Base-by-base conservation (phyloP, 2,113 vertebrate species). In the Dermatemys mawii region DNA sequence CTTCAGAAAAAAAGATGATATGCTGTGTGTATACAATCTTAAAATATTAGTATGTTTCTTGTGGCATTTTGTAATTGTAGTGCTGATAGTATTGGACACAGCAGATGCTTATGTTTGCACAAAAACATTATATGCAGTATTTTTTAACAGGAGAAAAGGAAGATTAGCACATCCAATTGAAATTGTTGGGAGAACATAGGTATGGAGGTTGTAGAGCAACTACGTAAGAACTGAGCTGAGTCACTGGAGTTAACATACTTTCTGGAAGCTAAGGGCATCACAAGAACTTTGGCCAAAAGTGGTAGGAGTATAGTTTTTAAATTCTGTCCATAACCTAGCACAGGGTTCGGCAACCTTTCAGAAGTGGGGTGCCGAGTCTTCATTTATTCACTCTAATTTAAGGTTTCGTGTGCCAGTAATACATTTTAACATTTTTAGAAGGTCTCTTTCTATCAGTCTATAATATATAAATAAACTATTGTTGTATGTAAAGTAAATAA, bases 31-130 rank as follows among this genome's bases (percentile, higher is more conserved):
- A 7, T 54, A 1, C 29, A 24, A 53, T 11, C 41, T 84, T 80
- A 70, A 83, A 22, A 9, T 80, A 35, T 32, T 85, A 1, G 0
- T 53, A 75, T 0, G 0, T 0, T 0, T 10, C 4, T 41, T 83
- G 14, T 35, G 86, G 53, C 1, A 2, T 82, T 84, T 87, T 55
- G 6, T 80, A 9, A 17, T 73, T 75, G 14, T 49, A 83, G n/a
- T 29, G 5, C 27, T 50, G 44, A 24, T 84, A 87, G 41, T 8
- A 70, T 3, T 26, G 44, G 80, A 79, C 1, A 8, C 35, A 88
- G 32, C 55, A 88, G 2, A 38, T 70, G 35, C 16, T 21, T 67
- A 35, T 2, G 4, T 67, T 55, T 76, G 81, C 41, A 13, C 38
- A 57, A 4, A 79, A 13, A 16, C 11, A 78, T 54, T 63, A 10